Conservation (phyloP, 2,888 invertebrate genomes). For the Stomorhina lunata region DNA sequence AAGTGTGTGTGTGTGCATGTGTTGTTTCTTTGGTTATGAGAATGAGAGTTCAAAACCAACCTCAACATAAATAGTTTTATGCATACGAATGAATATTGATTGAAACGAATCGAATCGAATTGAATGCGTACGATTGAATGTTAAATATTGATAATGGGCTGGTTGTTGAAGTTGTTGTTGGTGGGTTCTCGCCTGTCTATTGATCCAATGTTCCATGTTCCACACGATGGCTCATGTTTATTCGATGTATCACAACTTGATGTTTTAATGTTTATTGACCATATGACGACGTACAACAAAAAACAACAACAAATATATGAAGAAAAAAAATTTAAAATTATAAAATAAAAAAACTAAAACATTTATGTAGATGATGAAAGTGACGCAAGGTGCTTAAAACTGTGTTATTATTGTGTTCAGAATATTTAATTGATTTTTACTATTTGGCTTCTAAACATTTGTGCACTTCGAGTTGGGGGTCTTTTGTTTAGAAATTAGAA, state of each 20-base stretch:
- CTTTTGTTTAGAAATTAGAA: constrained; percentile 34
- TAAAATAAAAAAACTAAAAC: not conserved
- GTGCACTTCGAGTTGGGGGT: not conserved
- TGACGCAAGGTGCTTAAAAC: constrained; percentile 65
- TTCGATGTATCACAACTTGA: constrained; percentile 25
- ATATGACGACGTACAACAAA: constrained; percentile 35
- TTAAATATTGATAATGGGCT: constrained; percentile 26
- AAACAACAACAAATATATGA: not conserved
- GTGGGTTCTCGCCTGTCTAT: not conserved
- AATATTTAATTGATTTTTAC: constrained; percentile 53
- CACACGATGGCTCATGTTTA: constrained; percentile 17
- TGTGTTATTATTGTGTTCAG: constrained; percentile 59
- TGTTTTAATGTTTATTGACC: constrained; percentile 18
- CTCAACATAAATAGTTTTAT: constrained; percentile 52
- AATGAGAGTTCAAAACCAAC: constrained; percentile 36
- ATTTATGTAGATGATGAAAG: constrained; percentile 42
- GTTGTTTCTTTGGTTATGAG: too few relatives aligned
- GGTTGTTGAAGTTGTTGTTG: not conserved
- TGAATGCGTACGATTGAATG: constrained; percentile 48
- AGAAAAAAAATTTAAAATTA: too few relatives aligned
- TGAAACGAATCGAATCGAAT: too few relatives aligned
- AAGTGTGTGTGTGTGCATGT: not conserved
- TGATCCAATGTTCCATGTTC: constrained; percentile 10
- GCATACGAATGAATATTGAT: too few relatives aligned
- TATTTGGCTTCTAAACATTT: constrained; percentile 1